Base-by-base conservation (phyloP, 2,888 invertebrate genomes). In the Tridacna crocea region DNA sequence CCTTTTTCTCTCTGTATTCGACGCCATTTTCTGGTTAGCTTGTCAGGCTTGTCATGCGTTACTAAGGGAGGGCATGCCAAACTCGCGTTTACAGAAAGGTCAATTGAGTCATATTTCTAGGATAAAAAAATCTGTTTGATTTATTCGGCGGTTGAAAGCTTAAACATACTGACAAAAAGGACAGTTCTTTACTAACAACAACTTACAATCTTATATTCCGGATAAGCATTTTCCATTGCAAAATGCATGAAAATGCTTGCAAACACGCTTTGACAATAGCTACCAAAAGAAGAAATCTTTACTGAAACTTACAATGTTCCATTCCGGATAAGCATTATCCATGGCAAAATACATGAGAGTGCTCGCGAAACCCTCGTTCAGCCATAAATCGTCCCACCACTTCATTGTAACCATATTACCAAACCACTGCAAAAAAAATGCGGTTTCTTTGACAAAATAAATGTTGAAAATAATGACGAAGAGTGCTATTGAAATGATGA, bases 341-440 rank as follows among this genome's bases (percentile, higher is more conserved):
- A 94, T 91, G 19, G 93, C 94, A 51, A 94, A 91, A 86, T 93
- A 94, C 93, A 94, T 94, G 27, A 94, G 90, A 11, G 92, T 91
- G 85, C 92, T 93, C 60, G 94, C 94, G 72, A 94, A 94, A 0
- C 94, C 94, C 86, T 94, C 94, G 79, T 94, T 94, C 24, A 94
- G 89, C 94, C 94, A 94, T 13, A 94, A 85, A 77, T 94, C 94
- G 72, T 93, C 93, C 94, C 94, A 94, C 94, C 94, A 94, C 68
- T 90, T 89, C 93, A 94, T 93, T 0, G 94, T 94, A n/a, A 92
- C 94, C 93, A 94, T 93, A 83, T 94, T 94, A 27, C 94, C 94
- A 79, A 94, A 94, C 94, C 94, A 94, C 94, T 94, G 89, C 3
- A 76, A 66, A 47, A 15, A 66, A 15, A 17, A 10, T 2, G 6